Base-by-base conservation (phyloP, 1,140 invertebrate genomes). In the Chrysoperla carnea region DNA sequence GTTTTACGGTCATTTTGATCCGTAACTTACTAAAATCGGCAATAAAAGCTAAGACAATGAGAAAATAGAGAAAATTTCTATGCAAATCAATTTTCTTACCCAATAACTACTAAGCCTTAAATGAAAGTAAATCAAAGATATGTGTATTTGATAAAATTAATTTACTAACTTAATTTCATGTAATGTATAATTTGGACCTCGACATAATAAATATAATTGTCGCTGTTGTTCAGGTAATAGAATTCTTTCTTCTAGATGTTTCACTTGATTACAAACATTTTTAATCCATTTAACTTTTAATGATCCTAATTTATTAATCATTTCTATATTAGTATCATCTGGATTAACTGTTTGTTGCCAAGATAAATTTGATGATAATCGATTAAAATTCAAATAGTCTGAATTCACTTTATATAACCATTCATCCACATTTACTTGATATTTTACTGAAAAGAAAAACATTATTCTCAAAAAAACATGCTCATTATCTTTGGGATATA, bases 131-230 rank as follows among this genome's bases (percentile, higher is more conserved):
- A 23, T 23, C 17, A 23, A 23, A 33, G 35, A 29, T 36, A 33
- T 33, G 2, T 33, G 6, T 33, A 9, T 15, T 12, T 41, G 23
- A 12, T 12, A 28, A 39, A 27, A 28, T n/a, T 6, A 8, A 15
- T 36, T 37, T 29, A 48, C 46, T 49, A 50, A 62, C 61, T 53
- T 52, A 1, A 54, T 49, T 48, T 59, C 47, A 42, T 56, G 36
- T 9, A 58, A 50, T 6, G 56, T 53, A 47, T 61, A 67, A 44
- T 54, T 54, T 8, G 62, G 59, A 6, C 66, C 60, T 23, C 56
- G 41, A 43, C 63, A 65, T 6, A 62, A 43, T 3, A 62, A 39
- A 42, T 55, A 51, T 13, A 56, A 42, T 49, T 54, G 52, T 36
- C 59, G 40, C 15, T 36, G 40, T 36, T 50, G 44, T 28, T 35